Evolutionary conservation across 2,113 vertebrate genomes (phyloP), one percentile per base, ranked within the genome.

Genomic region (Syngnathus scovelli): DNA sequence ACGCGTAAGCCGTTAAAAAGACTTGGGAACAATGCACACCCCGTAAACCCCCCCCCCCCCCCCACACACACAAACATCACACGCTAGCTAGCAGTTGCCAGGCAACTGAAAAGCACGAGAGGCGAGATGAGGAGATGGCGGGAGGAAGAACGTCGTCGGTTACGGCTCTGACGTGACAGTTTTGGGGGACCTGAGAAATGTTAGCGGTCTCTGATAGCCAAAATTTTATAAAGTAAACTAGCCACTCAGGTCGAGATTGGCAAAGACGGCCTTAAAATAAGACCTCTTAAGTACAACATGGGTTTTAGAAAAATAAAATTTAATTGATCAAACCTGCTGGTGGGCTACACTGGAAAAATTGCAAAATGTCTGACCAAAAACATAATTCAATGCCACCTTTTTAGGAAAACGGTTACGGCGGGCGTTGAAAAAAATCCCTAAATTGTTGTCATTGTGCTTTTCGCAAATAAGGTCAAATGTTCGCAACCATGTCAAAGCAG

Each of bases 91-190:
- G 68, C 55, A 74, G 89, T 90, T 89, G 86, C 89, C 85, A 88
- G 67, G 89, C 74, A 90, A 90, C 89, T 86, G 73, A 87, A 83
- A 80, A 86, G 79, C 74, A 44, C 63, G 70, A 86, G 77, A 72
- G 77, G 43, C 48, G 76, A 70, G 52, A 76, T 19, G 33, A 74
- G 46, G 54, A 61, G 60, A 56, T 37, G 44, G 67, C 12, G 19
- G 61, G 58, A 46, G 61, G 51, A 37, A 15, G 58, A 68, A 46
- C 7, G 23, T 43, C 27, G 6, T 58, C 27, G 15, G 15, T 58
- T 58, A 36, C 3, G 15, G 13, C 27, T 15, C 13, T 36, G 55
- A 58, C 1, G 55, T 16, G 27, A 36, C 55, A 58, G 4, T 58
- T 37, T 58, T 36, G 27, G 12, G 13, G 12, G 27, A 15, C 23